These are phyloP conservation scores for Sprattus sprattus DNA, from an alignment of 2,113 vertebrate species.

Conservation along the genomic window DNA sequence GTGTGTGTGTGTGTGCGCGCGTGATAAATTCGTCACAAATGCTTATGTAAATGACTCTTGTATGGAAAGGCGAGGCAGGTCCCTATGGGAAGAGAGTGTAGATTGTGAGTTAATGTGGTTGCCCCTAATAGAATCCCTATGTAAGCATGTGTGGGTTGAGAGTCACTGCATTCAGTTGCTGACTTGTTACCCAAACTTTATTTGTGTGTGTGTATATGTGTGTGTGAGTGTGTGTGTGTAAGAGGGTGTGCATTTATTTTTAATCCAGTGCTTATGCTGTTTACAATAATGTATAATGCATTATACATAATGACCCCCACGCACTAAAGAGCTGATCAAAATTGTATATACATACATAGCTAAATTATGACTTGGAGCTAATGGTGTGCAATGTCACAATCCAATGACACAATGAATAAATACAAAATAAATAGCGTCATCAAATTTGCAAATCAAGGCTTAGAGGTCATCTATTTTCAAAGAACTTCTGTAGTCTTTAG, in stretches of 20 bases:
- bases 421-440: background rate
- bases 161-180: background rate
- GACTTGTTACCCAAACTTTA: background rate
- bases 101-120: background rate
- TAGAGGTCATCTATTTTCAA: background rate
- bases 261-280: background rate
- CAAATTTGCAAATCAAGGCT: background rate
- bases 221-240: background rate
- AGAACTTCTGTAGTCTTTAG: background rate
- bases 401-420: background rate
- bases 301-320: background rate
- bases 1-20: background rate
- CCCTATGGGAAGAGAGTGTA: background rate
- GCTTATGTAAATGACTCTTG: background rate
- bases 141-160: background rate
- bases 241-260: background rate
- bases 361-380: background rate
- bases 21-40: background rate
- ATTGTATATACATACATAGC: background rate
- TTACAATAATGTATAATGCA: background rate
- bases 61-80: background rate
- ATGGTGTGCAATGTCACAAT: background rate
- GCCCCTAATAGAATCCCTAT: background rate
- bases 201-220: background rate
- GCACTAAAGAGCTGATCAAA: background rate